A percentile compares a stretch with the other conserved stretches of the same genome.
Evolutionary conservation across 2,888 invertebrate genomes (phyloP).

Genomic region (Mesorhabditis sp.): DNA sequence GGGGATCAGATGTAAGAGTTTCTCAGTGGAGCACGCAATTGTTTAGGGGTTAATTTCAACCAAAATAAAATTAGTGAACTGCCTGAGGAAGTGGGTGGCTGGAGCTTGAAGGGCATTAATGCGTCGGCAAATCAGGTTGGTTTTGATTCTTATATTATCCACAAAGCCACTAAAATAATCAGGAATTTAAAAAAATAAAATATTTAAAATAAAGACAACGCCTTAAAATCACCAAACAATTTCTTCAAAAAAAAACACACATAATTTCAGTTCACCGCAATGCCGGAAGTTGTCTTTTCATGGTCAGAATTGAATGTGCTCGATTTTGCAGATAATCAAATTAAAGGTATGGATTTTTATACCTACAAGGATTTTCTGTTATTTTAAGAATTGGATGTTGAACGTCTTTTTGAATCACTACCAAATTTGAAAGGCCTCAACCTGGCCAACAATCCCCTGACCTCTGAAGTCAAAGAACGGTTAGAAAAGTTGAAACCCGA

Average conservation of each 20-base stretch:
- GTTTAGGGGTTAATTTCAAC: neutral
- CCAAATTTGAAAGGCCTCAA: neutral
- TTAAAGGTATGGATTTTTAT: neutral
- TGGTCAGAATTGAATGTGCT: neutral
- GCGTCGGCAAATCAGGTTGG: neutral
- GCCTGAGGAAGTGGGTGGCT: neutral
- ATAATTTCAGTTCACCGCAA: neutral
- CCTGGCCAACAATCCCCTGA: neutral
- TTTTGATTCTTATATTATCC: too few relatives aligned
- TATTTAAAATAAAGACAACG: too few relatives aligned
- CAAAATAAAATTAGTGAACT: neutral
- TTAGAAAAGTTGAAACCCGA: neutral
- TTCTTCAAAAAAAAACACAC: too few relatives aligned
- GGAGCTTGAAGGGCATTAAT: neutral
- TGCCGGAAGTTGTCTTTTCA: neutral
- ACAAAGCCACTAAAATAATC: too few relatives aligned
- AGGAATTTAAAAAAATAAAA: too few relatives aligned
- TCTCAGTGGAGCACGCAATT: neutral
- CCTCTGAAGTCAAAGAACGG: neutral
- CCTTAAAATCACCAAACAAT: too few relatives aligned
- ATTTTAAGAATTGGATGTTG: slow-evolving; percentile 2
- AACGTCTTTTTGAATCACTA: neutral
- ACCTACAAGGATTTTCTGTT: neutral
- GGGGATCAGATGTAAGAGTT: neutral
- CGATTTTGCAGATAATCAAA: neutral